A percentile compares a stretch with the other conserved stretches of the same genome.
Conservation (phyloP, 1,140 invertebrate species). For the Megalopta genalis region DNA sequence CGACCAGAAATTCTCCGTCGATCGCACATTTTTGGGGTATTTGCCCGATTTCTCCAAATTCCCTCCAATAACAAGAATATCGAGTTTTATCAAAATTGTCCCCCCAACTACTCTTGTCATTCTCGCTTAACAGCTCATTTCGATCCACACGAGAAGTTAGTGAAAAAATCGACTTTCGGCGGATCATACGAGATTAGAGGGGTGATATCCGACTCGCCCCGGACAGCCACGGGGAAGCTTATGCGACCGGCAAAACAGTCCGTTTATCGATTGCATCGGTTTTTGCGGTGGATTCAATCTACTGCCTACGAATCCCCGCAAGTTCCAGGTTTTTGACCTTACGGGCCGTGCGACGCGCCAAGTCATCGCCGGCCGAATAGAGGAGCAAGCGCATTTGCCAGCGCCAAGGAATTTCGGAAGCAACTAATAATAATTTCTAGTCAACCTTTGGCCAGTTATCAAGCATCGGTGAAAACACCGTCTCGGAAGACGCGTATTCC, state of each 20-base stretch:
- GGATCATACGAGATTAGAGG: too few species aligned
- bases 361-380: neutral
- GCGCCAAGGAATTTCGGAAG: slow-evolving; percentile 5
- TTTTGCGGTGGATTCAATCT: slow-evolving; percentile 1
- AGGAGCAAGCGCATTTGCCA: neutral
- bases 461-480: neutral
- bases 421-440: neutral
- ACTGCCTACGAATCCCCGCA: neutral
- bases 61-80: too few species aligned
- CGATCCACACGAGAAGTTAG: too few species aligned
- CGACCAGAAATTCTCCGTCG: too few species aligned
- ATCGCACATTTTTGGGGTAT: too few species aligned
- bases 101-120: too few species aligned
- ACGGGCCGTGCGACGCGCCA: neutral
- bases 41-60: too few species aligned
- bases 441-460: neutral
- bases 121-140: too few species aligned
- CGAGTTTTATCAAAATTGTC: too few species aligned
- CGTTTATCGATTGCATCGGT: neutral
- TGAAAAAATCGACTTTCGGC: too few species aligned
- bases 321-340: slow-evolving; percentile 6
- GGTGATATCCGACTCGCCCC: too few species aligned
- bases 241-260: slow-evolving; percentile 2
- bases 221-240: neutral
- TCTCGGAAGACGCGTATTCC: neutral